These are phyloP conservation scores for Belgica antarctica DNA, from an alignment of 2,888 invertebrate genomes.

Conservation along the genomic window DNA sequence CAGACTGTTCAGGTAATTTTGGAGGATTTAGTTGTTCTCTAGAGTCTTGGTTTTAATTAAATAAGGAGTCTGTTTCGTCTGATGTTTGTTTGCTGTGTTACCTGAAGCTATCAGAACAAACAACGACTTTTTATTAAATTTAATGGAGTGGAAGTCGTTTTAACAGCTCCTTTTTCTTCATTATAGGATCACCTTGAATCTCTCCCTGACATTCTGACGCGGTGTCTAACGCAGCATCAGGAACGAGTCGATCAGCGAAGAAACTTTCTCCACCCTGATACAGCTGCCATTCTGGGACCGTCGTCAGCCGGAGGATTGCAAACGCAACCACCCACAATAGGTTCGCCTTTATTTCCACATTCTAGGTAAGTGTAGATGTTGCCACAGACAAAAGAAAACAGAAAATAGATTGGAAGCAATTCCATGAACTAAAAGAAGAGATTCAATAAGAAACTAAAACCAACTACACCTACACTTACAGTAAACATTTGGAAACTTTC, in stretches of 20 bases:
- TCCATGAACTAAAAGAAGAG: conserved; percentile 8
- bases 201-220: conserved; percentile 77
- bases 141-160: no score
- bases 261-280: conserved; percentile 84
- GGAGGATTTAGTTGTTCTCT: no score
- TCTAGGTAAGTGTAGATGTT: conserved; percentile 56
- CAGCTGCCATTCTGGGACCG: conserved; percentile 61
- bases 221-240: conserved; percentile 72
- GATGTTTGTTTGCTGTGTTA: no score
- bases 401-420: conserved; percentile 15
- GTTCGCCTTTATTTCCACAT: conserved; percentile 60
- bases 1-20: conserved; percentile 72
- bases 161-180: not conserved
- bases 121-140: conserved; percentile 16
- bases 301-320: conserved; percentile 36
- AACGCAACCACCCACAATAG: conserved; percentile 53
- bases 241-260: conserved; percentile 78
- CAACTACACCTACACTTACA: conserved; percentile 44
- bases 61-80: no score
- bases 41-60: no score
- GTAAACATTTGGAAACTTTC: conserved; percentile 23
- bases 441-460: conserved; percentile 33
- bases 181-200: conserved; percentile 78
- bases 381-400: conserved; percentile 37
- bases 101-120: not conserved